A percentile compares a stretch with the other conserved stretches of the same genome.
Conservation (phyloP, 2,113 vertebrate species). For the Mesoclemmys tuberculata region DNA sequence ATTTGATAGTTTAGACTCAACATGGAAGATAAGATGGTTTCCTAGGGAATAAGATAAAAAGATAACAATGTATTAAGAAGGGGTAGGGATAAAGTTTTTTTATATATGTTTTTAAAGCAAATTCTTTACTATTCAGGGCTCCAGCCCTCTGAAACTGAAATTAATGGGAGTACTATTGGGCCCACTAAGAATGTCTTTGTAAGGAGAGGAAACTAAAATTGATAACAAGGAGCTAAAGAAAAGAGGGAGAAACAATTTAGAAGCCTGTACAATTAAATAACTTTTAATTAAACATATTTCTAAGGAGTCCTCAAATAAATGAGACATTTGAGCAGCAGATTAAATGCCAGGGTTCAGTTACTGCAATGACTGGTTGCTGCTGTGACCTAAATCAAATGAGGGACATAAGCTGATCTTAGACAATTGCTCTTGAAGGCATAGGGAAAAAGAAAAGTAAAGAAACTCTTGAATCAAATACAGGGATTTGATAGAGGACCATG, state of each 20-base stretch:
- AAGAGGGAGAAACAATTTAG: background rate
- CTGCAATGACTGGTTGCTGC: background rate
- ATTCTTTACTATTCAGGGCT: background rate
- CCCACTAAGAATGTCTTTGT: background rate
- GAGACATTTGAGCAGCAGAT: background rate
- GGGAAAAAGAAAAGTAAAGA: no score
- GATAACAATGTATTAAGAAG: background rate
- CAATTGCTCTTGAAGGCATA: background rate
- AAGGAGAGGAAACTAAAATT: background rate
- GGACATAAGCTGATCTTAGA: background rate
- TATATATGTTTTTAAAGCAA: background rate
- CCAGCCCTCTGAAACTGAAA: background rate
- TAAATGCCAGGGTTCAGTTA: background rate
- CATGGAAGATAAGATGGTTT: background rate
- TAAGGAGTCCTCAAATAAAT: background rate
- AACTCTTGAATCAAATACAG: no score
- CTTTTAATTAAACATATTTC: fast-evolving
- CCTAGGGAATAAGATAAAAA: background rate
- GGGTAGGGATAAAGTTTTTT: background rate
- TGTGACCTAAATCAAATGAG: background rate
- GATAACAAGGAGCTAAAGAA: background rate
- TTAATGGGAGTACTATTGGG: fast-evolving
- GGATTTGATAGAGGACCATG: no score
- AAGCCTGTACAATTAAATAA: background rate
- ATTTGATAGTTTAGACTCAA: background rate